These are phyloP conservation scores for Aerospiza tachiro DNA, from an alignment of 2,797 vertebrate species.

Conservation along the genomic window DNA sequence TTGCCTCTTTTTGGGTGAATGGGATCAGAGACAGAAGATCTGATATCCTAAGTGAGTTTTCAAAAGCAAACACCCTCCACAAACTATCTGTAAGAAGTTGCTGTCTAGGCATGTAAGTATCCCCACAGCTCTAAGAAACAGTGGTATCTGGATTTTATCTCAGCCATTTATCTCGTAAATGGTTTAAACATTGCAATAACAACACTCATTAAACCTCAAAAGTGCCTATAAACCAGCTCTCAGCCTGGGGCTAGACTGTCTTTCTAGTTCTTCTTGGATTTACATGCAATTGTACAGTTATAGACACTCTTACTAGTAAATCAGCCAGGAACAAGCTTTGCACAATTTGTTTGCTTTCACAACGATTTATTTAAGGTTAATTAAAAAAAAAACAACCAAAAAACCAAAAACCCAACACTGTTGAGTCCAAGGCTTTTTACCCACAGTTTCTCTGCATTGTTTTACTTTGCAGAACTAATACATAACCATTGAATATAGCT, in stretches of 20 bases:
- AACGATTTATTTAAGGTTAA: not conserved
- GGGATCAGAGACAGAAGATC: not conserved
- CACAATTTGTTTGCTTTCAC: not conserved
- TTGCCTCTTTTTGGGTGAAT: not conserved
- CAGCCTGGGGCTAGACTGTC: not conserved
- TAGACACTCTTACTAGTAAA: not conserved
- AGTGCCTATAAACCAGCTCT: not conserved
- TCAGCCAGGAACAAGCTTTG: not conserved
- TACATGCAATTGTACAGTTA: not conserved
- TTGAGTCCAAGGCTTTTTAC: not conserved
- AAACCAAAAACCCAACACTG: not conserved
- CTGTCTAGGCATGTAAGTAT: not conserved
- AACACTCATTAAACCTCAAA: not conserved
- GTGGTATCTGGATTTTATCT: conserved; percentile 1
- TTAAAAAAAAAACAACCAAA: not conserved
- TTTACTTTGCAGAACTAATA: not conserved
- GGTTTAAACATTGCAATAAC: not conserved
- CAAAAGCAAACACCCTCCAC: not conserved
- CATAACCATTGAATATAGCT: not conserved
- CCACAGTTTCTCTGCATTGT: not conserved
- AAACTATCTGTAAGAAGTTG: not conserved
- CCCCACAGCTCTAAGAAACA: not conserved
- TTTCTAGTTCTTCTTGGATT: not conserved
- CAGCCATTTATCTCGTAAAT: conserved; percentile 3
- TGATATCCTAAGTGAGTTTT: not conserved